Percentiles rank a stretch among this genome's conserved stretches.
These are phyloP conservation scores for Eufriesea mexicana DNA, from an alignment of 1,140 invertebrate genomes.

Conservation along the genomic window DNA sequence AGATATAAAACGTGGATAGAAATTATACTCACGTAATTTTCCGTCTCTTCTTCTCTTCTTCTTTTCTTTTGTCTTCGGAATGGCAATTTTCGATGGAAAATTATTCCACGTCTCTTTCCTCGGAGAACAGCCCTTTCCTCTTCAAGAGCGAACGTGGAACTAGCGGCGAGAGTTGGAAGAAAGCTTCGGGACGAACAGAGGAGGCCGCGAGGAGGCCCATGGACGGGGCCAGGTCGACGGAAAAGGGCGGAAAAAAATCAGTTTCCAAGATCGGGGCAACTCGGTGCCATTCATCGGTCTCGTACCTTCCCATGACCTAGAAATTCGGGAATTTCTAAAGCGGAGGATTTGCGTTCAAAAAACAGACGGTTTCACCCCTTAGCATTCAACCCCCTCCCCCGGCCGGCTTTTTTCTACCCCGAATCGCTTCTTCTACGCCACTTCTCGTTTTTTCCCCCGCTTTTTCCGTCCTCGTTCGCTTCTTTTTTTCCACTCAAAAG, in stretches of 20 bases:
- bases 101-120: conserved; percentile 4
- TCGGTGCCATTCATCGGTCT: conserved; percentile 56
- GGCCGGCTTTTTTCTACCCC: conserved; percentile 41
- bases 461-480: background rate
- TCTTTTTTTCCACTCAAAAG: background rate
- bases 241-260: conserved; percentile 71
- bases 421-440: conserved; percentile 60
- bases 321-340: conserved; percentile 78
- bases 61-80: too few species aligned
- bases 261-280: conserved; percentile 79
- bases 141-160: conserved; percentile 60
- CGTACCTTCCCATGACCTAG: conserved; percentile 81
- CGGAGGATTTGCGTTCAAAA: conserved; percentile 74
- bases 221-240: background rate
- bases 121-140: conserved; percentile 69
- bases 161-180: conserved; percentile 32
- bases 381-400: conserved; percentile 36
- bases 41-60: background rate
- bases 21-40: background rate
- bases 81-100: background rate
- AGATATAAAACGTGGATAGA: background rate
- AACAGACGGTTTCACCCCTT: conserved; percentile 77
- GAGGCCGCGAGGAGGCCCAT: conserved; percentile 39
- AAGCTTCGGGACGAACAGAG: background rate
- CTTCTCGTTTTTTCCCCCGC: conserved; percentile 46